These are phyloP conservation scores for Temnothorax rugatulus DNA, from an alignment of 2,888 invertebrate species.

Conservation along the genomic window DNA sequence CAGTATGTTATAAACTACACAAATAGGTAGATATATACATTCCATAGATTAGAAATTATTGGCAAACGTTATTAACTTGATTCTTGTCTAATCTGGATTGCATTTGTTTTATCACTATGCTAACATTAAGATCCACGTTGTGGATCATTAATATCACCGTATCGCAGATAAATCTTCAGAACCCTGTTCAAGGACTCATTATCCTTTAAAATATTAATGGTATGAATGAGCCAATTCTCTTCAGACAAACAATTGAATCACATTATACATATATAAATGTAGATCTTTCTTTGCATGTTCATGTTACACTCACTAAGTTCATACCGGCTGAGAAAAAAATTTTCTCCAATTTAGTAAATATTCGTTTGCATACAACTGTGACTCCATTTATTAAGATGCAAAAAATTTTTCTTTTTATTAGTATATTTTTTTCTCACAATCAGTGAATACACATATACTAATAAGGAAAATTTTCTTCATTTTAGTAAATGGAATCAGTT, in stretches of 20 bases:
- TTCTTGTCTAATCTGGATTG: neutral
- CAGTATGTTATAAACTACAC: neutral
- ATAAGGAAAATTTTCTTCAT: no score
- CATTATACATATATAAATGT: neutral
- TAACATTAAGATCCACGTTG: neutral
- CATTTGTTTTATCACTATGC: neutral
- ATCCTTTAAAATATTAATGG: neutral
- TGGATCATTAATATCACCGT: neutral
- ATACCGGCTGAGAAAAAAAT: no score
- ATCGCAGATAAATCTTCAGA: neutral
- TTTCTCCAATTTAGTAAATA: no score
- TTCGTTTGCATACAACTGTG: no score
- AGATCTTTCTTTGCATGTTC: neutral
- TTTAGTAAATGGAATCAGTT: no score
- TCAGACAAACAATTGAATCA: neutral
- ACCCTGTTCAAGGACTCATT: neutral
- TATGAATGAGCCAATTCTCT: neutral
- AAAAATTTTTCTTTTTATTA: no score
- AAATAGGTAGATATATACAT: neutral
- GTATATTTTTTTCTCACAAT: no score
- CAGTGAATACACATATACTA: no score
- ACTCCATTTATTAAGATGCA: no score
- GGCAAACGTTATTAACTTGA: constrained; percentile 9
- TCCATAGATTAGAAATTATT: constrained; percentile 17
- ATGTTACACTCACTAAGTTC: no score